Percentiles rank a stretch among this genome's conserved stretches.
Evolutionary conservation across 2,113 vertebrate species (phyloP).

Genomic region (Gorilla gorilla): DNA sequence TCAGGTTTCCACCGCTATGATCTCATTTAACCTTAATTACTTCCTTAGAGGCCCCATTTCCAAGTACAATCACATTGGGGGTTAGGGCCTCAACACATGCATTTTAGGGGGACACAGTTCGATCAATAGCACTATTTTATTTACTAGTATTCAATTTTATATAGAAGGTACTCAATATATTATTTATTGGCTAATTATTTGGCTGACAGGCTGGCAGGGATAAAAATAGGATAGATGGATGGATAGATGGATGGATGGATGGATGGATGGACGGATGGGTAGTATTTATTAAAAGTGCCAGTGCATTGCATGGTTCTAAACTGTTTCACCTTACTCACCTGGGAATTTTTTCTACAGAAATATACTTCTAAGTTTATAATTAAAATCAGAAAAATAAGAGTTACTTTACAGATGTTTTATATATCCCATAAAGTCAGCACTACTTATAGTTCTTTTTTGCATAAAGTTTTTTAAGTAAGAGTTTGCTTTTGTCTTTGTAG

Average conservation of each 20-base stretch:
- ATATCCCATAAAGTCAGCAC: neutral
- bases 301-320: neutral
- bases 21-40: neutral
- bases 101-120: neutral
- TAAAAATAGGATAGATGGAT: neutral
- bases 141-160: neutral
- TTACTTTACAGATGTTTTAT: neutral
- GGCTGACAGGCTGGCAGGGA: neutral
- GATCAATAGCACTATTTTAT: neutral
- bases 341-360: neutral
- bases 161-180: neutral
- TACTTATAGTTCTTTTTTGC: neutral
- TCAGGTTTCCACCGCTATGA: neutral
- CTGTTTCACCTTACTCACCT: neutral
- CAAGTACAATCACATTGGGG: neutral
- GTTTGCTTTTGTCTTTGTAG: neutral
- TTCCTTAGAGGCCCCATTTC: neutral
- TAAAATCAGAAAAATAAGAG: slow-evolving; percentile 2
- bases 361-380: neutral
- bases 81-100: neutral
- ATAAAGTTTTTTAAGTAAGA: neutral
- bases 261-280: neutral
- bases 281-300: neutral
- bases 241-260: too few species aligned
- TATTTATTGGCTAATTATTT: neutral